Evolutionary conservation across 2,113 vertebrate species (phyloP).

Genomic region (Mungos mungo): DNA sequence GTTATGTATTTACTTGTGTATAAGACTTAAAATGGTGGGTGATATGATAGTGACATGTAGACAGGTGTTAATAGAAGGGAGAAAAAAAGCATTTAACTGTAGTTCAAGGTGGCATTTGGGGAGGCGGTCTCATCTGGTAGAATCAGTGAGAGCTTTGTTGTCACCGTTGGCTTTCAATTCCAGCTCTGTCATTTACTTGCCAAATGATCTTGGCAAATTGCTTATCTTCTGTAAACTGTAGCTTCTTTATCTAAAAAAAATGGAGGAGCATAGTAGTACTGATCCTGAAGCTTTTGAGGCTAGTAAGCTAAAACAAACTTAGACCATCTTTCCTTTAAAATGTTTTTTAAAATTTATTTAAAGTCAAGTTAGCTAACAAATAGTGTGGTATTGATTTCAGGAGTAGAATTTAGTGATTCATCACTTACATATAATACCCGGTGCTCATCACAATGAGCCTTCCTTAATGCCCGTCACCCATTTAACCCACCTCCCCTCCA

Average conservation of each 20-base stretch:
- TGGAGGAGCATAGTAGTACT: not conserved
- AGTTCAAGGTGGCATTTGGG: not conserved
- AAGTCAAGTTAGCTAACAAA: too few species aligned
- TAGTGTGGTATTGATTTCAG: too few species aligned
- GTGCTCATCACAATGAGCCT: too few species aligned
- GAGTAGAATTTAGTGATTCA: too few species aligned
- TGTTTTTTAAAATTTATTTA: too few species aligned
- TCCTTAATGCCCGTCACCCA: too few species aligned
- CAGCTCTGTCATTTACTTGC: not conserved
- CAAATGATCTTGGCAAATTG: not conserved
- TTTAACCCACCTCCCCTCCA: too few species aligned
- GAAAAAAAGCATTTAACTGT: not conserved
- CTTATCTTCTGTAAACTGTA: not conserved
- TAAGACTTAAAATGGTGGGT: not conserved
- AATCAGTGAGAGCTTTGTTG: not conserved
- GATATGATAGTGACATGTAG: not conserved
- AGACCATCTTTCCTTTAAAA: not conserved
- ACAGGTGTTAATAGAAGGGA: not conserved
- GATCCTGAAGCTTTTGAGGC: not conserved
- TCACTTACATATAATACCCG: too few species aligned
- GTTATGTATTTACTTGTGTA: not conserved
- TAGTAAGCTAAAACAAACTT: not conserved
- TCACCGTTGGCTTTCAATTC: not conserved
- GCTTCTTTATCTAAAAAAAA: not conserved
- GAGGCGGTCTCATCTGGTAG: not conserved